phyloP scores from a whole-genome alignment of 2,797 vertebrate genomes.

The Jordanella pulchra region DNA sequence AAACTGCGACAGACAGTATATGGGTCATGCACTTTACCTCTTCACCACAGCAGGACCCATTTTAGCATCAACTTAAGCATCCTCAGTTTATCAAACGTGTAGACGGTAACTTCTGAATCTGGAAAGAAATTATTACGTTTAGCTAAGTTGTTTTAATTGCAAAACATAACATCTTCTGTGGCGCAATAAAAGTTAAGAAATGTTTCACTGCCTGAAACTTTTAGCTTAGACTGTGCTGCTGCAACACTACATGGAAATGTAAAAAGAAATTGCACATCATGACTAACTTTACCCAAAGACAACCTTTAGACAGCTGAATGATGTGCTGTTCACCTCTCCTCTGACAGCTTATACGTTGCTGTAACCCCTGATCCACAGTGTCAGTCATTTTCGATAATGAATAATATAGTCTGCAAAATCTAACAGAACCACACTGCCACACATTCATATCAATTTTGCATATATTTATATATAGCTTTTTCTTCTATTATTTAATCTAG shows the following conservation, averaged over 20 bases:
- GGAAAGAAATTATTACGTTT: neutral
- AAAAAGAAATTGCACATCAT: conserved; percentile 20
- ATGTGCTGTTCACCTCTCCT: conserved; percentile 38
- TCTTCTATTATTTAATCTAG: conserved; percentile 11
- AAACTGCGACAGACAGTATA: too few species aligned
- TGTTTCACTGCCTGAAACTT: neutral
- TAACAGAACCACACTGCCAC: conserved; percentile 9
- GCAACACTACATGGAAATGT: neutral
- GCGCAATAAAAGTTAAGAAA: neutral
- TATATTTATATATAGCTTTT: conserved; percentile 16
- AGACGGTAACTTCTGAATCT: too few species aligned
- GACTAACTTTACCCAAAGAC: conserved; percentile 21
- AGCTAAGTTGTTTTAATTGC: neutral
- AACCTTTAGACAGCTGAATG: conserved; percentile 54
- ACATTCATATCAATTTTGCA: conserved; percentile 23
- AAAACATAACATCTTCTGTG: neutral
- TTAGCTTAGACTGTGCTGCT: neutral
- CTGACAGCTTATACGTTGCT: conserved; percentile 43
- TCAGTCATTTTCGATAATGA: conserved; percentile 51
- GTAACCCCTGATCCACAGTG: conserved; percentile 34
- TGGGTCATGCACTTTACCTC: too few species aligned
- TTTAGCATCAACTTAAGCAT: too few species aligned
- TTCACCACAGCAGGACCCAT: too few species aligned
- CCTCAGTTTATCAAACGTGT: too few species aligned
- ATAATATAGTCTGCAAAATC: conserved; percentile 27